These are phyloP conservation scores for Raja brachyura DNA, from an alignment of 2,113 vertebrate genomes.

Conservation along the genomic window DNA sequence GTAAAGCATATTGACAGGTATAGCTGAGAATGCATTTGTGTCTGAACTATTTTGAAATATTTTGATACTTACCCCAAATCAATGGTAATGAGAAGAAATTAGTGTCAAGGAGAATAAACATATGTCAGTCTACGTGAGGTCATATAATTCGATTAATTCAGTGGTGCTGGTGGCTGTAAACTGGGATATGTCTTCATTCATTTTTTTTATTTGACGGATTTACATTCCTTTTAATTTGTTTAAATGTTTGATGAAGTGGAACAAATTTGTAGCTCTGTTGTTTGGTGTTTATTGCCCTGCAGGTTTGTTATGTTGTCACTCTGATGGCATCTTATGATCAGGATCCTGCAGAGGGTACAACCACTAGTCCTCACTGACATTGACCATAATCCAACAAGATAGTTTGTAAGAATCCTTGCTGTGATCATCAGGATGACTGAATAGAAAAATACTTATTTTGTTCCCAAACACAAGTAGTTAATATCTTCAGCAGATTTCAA, in stretches of 20 bases:
- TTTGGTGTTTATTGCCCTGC: background rate
- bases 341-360: background rate
- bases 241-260: constrained; percentile 1
- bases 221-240: background rate
- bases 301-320: background rate
- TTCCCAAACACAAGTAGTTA: background rate
- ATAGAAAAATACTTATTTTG: background rate
- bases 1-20: background rate
- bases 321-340: background rate
- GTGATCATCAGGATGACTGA: constrained; percentile 23
- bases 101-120: background rate
- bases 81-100: background rate
- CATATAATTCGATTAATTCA: background rate
- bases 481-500: background rate
- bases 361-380: background rate
- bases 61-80: background rate
- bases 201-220: background rate
- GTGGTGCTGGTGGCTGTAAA: background rate
- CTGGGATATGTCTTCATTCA: background rate
- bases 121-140: background rate
- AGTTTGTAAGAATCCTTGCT: background rate
- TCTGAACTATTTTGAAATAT: background rate
- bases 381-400: constrained; percentile 1
- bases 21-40: background rate
- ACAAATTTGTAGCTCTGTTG: background rate